Evolutionary conservation across 2,888 invertebrate genomes (phyloP), one percentile per base, ranked within the genome.

Genomic region (Periphyllus acericola): DNA sequence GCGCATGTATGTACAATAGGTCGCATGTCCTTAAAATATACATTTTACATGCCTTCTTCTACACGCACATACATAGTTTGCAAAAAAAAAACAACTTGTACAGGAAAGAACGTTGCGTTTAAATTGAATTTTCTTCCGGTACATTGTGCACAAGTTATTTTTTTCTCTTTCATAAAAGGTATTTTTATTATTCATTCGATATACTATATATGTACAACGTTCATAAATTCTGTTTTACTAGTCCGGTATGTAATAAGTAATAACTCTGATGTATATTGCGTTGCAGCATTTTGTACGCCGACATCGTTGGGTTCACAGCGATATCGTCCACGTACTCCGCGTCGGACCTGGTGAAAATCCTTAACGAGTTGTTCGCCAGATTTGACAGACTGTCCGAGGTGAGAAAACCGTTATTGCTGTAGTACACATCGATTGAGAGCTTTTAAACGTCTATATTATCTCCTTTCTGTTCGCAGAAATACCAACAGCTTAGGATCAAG

Each of bases 241-340:
- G 46, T n/a, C n/a, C n/a, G n/a, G n/a, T n/a, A n/a, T n/a, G n/a
- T n/a, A n/a, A n/a, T n/a, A n/a, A n/a, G 11, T 72, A 72, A 46
- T 40, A 9, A 40, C 21, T 71, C n/a, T 17, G 34, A 2, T n/a
- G 32, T 32, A 3, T 71, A 71, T 71, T 32, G 36, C 9, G 1
- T 91, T 92, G 89, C 93, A 97, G 97, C 92, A 99, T 99, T 91
- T 94, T 99, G 90, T 99, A 98, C 92, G 99, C 98, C 46, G 99
- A 99, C 93, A 99, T 99, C 92, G 98, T 98, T 85, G 99, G 99
- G 85, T 99, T 99, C 92, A 99, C 99, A 9, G 98, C 98, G 85
- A 97, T 98, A 90, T 97, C 98, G 5, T 97, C 97, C 29, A 97
- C 97, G 14, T 97, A 97, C 92, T 97, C 97, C 86, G 98, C 98